These are phyloP conservation scores for Leptocoma aspasia DNA, from an alignment of 2,113 vertebrate genomes.

Conservation along the genomic window DNA sequence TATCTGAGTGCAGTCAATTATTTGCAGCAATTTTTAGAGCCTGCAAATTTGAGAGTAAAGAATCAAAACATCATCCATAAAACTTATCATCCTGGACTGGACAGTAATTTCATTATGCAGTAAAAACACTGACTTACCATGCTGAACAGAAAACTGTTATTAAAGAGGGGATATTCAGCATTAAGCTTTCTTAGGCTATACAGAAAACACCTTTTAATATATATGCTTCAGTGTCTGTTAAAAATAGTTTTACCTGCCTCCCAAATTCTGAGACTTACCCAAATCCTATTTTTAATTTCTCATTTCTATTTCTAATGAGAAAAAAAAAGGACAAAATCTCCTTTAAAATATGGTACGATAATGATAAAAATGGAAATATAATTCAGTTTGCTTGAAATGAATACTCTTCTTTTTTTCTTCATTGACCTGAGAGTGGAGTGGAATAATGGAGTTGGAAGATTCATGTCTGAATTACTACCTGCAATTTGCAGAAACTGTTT, in stretches of 20 bases:
- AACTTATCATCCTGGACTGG: slow-evolving; percentile 6
- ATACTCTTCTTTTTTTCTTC: background rate
- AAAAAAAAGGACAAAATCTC: background rate
- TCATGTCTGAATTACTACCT: background rate
- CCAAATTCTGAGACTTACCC: background rate
- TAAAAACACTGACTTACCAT: slow-evolving; percentile 17
- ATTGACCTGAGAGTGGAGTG: background rate
- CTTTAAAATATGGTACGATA: background rate
- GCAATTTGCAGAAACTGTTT: background rate
- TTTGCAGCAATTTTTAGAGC: slow-evolving; percentile 27
- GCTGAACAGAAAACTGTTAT: background rate
- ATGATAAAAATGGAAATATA: background rate
- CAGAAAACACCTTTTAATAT: background rate
- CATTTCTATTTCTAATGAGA: background rate
- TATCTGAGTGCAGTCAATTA: background rate
- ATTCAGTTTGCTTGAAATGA: background rate
- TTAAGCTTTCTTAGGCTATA: background rate
- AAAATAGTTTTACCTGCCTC: background rate
- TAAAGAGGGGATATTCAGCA: background rate
- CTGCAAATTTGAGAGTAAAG: slow-evolving; percentile 15
- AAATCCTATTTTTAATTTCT: background rate
- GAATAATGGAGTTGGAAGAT: background rate
- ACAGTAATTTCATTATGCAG: slow-evolving; percentile 42
- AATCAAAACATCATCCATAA: slow-evolving; percentile 26
- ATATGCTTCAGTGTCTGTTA: background rate